Conservation (phyloP, 2,888 invertebrate species). For the Dasypogon diadema region DNA sequence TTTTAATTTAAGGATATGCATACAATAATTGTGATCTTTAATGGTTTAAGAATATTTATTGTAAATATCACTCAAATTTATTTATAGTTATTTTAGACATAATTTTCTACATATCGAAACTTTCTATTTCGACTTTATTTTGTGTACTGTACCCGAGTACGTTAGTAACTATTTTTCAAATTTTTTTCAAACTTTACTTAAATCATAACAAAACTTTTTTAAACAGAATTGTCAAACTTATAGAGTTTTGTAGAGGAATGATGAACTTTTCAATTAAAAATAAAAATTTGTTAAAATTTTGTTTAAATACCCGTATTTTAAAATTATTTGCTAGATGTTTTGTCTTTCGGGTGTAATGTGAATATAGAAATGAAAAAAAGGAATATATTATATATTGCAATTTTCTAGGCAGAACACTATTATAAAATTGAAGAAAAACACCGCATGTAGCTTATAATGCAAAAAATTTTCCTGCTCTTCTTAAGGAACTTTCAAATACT, state of each 20-base stretch:
- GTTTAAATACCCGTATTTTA: not conserved
- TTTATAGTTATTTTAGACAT: constrained; percentile 14
- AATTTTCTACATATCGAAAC: constrained; percentile 32
- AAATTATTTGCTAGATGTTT: not conserved
- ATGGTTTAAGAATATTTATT: constrained; percentile 41
- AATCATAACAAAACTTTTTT: not conserved
- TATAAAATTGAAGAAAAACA: too few relatives aligned
- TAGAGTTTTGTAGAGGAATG: not conserved
- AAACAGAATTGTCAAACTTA: not conserved
- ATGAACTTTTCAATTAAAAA: not conserved
- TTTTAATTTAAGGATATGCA: constrained; percentile 8
- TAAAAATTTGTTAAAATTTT: too few relatives aligned
- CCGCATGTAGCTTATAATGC: too few relatives aligned
- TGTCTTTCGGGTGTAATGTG: not conserved
- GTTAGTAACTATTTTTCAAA: not conserved
- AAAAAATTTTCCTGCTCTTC: too few relatives aligned
- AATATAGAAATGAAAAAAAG: not conserved
- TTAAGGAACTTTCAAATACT: too few relatives aligned
- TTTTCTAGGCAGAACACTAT: too few relatives aligned
- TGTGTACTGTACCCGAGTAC: too few relatives aligned
- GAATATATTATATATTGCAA: too few relatives aligned
- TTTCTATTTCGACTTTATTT: too few relatives aligned
- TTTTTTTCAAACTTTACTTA: not conserved
- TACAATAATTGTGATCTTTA: constrained; percentile 44
- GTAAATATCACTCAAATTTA: constrained; percentile 27